Conservation (phyloP, 2,888 invertebrate species). For the Acanthococcus lagerstroemiae region DNA sequence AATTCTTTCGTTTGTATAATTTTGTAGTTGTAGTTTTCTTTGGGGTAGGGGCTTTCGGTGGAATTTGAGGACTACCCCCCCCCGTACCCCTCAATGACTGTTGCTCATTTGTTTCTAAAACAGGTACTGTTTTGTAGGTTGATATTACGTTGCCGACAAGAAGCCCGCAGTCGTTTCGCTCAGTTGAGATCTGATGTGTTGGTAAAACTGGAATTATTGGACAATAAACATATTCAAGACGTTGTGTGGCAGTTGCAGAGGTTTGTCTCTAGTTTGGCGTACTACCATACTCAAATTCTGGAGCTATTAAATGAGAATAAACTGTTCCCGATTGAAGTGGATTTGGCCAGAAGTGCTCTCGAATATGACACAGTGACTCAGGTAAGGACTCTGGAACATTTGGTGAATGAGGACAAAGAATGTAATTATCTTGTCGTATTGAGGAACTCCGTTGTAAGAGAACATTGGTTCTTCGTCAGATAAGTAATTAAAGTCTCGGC, state of each 20-base stretch:
- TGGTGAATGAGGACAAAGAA: no score
- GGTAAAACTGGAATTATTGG: slow-evolving; percentile 91
- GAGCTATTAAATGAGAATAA: slow-evolving; percentile 63
- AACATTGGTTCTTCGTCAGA: no score
- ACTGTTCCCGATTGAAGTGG: slow-evolving; percentile 92
- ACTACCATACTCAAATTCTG: slow-evolving; percentile 62
- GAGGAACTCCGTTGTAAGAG: no score
- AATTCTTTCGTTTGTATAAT: no score
- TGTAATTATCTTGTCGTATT: no score
- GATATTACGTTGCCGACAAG: slow-evolving; percentile 89
- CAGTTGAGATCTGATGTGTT: slow-evolving; percentile 79
- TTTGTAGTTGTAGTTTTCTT: no score
- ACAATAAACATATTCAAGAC: slow-evolving; percentile 90
- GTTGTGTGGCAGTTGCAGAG: slow-evolving; percentile 35
- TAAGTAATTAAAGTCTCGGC: no score
- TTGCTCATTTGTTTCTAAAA: no score
- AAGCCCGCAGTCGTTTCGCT: slow-evolving; percentile 77
- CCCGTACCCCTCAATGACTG: no score
- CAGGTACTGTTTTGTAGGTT: slow-evolving; percentile 51
- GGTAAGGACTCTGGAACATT: no score
- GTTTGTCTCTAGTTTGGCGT: slow-evolving; percentile 64
- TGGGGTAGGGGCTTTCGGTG: no score
- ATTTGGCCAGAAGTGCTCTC: slow-evolving; percentile 82
- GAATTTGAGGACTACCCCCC: no score
- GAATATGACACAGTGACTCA: slow-evolving; percentile 71